phyloP scores from a whole-genome alignment of 2,888 invertebrate genomes.

The Euzetes globulus region DNA sequence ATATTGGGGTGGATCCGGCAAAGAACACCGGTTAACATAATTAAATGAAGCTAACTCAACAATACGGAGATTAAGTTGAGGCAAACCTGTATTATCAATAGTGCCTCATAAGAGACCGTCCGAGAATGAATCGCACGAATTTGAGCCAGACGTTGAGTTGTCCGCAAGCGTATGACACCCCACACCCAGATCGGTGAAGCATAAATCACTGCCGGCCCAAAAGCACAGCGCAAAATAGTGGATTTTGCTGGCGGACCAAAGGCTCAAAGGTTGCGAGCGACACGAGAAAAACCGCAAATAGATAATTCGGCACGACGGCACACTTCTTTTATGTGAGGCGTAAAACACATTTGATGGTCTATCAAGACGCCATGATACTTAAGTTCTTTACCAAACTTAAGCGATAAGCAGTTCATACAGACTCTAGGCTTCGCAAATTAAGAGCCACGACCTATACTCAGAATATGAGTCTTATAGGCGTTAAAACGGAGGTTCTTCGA shows the following conservation, averaged over 20 bases:
- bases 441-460: neutral
- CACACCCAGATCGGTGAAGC: constrained; percentile 17
- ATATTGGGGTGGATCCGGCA: neutral
- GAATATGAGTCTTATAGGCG: neutral
- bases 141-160: neutral
- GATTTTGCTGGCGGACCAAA: neutral
- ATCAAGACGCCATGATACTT: neutral
- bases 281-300: neutral
- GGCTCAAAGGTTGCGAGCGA: neutral
- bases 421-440: neutral
- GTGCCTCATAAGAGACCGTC: neutral
- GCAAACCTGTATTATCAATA: neutral
- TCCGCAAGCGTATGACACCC: neutral
- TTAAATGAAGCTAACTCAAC: neutral
- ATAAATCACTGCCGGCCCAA: neutral
- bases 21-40: neutral
- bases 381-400: neutral
- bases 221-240: neutral
- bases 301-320: neutral
- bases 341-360: neutral
- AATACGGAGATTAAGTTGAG: neutral
- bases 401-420: neutral
- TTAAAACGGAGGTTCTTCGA: neutral
- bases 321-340: neutral
- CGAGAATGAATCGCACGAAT: neutral